These are phyloP conservation scores for Formica selysi DNA, from an alignment of 1,140 invertebrate genomes.

Conservation along the genomic window DNA sequence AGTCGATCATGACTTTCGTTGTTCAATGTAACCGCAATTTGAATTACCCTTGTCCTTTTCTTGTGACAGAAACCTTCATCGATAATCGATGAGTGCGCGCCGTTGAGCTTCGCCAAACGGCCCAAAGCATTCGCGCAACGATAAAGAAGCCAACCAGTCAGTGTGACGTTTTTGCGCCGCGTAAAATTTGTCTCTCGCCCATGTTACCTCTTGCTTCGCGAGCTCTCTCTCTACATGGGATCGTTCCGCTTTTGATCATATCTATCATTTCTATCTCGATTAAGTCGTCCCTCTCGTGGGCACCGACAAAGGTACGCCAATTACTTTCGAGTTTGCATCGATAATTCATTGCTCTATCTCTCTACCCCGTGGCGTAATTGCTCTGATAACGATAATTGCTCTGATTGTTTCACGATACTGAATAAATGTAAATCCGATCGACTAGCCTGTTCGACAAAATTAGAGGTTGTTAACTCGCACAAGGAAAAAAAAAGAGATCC, in stretches of 20 bases:
- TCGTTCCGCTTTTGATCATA: slow-evolving; percentile 32
- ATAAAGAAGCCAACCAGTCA: slow-evolving; percentile 41
- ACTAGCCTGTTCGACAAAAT: background rate
- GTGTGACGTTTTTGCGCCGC: slow-evolving; percentile 3
- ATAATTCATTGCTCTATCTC: slow-evolving; percentile 45
- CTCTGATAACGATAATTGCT: slow-evolving; percentile 44
- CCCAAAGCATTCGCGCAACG: slow-evolving; percentile 36
- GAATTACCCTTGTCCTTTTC: slow-evolving; percentile 70
- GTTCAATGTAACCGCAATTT: slow-evolving; percentile 49
- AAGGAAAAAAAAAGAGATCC: too few species aligned
- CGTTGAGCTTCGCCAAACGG: slow-evolving; percentile 55
- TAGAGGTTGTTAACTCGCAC: background rate
- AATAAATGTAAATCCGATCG: background rate
- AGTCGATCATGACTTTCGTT: slow-evolving; percentile 50
- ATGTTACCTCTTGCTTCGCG: slow-evolving; percentile 19
- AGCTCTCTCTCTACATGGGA: background rate
- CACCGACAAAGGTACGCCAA: slow-evolving; percentile 36
- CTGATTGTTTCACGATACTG: slow-evolving; percentile 32
- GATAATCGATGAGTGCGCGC: slow-evolving; percentile 67
- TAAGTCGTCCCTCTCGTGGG: slow-evolving; percentile 11
- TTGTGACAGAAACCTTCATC: slow-evolving; percentile 47
- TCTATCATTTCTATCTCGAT: slow-evolving; percentile 38
- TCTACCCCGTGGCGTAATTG: slow-evolving; percentile 14
- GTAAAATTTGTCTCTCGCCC: slow-evolving; percentile 54
- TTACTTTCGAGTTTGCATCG: slow-evolving; percentile 54